Conservation (phyloP, 2,113 vertebrate genomes). For the Murina feae region DNA sequence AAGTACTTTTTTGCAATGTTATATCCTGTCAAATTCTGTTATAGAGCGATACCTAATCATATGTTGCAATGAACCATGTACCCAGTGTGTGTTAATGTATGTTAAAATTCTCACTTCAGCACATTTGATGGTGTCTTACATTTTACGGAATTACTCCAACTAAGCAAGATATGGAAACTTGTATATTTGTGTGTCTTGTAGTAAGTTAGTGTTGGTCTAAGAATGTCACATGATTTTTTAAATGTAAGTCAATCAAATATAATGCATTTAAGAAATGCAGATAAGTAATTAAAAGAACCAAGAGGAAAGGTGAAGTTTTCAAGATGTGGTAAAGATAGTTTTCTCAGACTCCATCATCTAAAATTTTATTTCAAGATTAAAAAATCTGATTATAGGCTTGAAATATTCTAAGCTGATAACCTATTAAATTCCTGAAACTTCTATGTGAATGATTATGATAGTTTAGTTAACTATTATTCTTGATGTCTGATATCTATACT, state of each 20-base stretch:
- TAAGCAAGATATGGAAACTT: not conserved
- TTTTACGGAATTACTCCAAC: not conserved
- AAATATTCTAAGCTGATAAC: not conserved
- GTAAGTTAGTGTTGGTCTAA: not conserved
- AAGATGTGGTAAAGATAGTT: not conserved
- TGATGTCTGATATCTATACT: not conserved
- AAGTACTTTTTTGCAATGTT: not conserved
- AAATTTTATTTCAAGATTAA: slow-evolving; percentile 34
- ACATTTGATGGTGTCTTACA: not conserved
- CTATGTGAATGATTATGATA: not conserved
- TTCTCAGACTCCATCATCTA: not conserved
- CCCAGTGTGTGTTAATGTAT: not conserved
- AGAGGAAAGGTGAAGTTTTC: not conserved
- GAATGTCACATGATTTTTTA: not conserved
- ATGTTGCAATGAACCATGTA: not conserved
- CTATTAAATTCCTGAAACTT: not conserved
- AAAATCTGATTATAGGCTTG: not conserved
- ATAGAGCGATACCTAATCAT: not conserved
- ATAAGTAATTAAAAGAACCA: slow-evolving; percentile 21
- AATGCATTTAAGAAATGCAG: not conserved
- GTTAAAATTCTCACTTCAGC: not conserved
- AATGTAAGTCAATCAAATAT: not conserved
- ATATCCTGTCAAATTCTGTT: not conserved
- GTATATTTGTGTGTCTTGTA: not conserved
- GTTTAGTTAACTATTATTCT: not conserved